A percentile compares a stretch with the other conserved stretches of the same genome.
These are phyloP conservation scores for Leptinotarsa haldemani DNA, from an alignment of 2,888 invertebrate species.

Conservation along the genomic window DNA sequence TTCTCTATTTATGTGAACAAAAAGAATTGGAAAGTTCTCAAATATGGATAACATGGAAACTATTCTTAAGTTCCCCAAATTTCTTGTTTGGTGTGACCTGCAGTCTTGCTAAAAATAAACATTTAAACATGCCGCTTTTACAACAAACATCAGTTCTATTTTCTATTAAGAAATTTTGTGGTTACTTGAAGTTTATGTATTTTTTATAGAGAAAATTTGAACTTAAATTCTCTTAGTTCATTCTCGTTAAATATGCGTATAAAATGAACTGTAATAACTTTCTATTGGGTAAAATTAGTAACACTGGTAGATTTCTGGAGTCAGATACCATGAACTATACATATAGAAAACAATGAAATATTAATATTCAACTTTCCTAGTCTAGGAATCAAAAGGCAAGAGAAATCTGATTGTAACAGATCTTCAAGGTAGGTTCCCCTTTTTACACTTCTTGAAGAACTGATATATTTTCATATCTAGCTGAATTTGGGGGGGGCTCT, in stretches of 20 bases:
- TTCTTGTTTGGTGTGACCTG: constrained; percentile 14
- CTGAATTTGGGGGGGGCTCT: too few relatives aligned
- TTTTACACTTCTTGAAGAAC: too few relatives aligned
- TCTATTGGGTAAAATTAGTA: not conserved
- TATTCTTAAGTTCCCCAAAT: not conserved
- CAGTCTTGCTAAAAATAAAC: constrained; percentile 7
- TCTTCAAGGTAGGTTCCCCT: not conserved
- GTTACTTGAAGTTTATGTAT: not conserved
- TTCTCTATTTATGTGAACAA: not conserved
- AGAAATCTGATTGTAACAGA: not conserved
- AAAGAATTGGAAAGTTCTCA: constrained; percentile 7
- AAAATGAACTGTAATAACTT: not conserved
- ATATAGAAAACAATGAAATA: not conserved
- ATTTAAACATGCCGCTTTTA: not conserved
- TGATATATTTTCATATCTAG: too few relatives aligned
- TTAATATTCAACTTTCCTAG: not conserved
- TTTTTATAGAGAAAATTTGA: not conserved
- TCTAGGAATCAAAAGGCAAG: not conserved
- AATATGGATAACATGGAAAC: constrained; percentile 11
- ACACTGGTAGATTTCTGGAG: not conserved
- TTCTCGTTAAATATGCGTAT: not conserved
- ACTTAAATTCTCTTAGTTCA: not conserved
- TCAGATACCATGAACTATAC: not conserved
- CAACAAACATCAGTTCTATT: constrained; percentile 4
- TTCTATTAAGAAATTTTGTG: not conserved